These are phyloP conservation scores for Agrochola lota DNA, from an alignment of 2,888 invertebrate genomes.

Conservation along the genomic window DNA sequence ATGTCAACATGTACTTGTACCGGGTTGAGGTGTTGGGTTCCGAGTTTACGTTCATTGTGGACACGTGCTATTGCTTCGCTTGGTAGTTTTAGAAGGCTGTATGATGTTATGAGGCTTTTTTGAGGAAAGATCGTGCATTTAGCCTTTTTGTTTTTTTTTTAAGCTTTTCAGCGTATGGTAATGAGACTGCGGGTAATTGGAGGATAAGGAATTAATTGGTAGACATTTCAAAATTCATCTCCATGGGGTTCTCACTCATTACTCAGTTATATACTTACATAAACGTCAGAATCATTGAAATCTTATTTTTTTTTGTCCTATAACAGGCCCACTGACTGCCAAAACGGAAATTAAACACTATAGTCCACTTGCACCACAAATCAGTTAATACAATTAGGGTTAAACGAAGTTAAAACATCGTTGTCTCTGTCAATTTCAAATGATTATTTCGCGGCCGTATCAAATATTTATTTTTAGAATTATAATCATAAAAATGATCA, in stretches of 20 bases:
- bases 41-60: conserved; percentile 61
- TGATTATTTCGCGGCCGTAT: background rate
- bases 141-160: background rate
- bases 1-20: conserved; percentile 74
- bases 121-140: background rate
- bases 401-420: background rate
- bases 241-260: conserved; percentile 4
- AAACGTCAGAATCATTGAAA: background rate
- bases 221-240: conserved; percentile 14
- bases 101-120: conserved; percentile 16
- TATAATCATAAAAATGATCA: too few species aligned
- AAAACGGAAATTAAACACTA: background rate
- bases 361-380: background rate
- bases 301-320: background rate
- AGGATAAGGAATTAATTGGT: background rate
- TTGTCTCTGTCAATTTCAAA: background rate
- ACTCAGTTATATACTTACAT: background rate
- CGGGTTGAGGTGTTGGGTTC: conserved; percentile 70
- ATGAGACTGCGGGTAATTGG: background rate
- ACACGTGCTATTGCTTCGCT: conserved; percentile 65
- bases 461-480: too few species aligned
- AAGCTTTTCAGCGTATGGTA: conserved; percentile 1
- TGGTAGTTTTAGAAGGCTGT: conserved; percentile 48
- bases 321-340: background rate
- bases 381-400: background rate